Evolutionary conservation across 2,888 invertebrate species (phyloP), one percentile per base, ranked within the genome.

Genomic region (Nomada fabriciana): DNA sequence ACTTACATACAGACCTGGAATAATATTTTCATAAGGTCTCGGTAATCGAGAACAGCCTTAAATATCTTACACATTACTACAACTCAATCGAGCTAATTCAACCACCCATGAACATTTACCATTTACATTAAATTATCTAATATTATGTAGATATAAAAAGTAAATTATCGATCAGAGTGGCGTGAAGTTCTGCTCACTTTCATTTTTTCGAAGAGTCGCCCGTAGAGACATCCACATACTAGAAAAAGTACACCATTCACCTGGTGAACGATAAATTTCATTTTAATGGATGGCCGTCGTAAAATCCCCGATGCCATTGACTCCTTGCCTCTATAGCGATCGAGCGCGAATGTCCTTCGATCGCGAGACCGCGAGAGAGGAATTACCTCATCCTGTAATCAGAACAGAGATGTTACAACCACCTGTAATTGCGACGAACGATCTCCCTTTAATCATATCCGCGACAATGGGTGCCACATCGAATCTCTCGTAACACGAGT

Each of bases 341-440:
- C 71, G 53, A 53, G 47, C 63, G 61, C 20, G 52, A 52, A 61
- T 42, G 80, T 85, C 86, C 86, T 85, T 85, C 82, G 64, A 15
- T 52, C 29, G n/a, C 29, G 36, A 43, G 64, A 43, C 55, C 15
- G 43, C 47, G 36, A 15, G 63, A 50, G 20, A 36, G 18, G 47
- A 59, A 20, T 80, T 71, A 53, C 70, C 64, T 70, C 70, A 67
- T 55, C 50, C 52, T 11, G 25, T 67, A 67, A 75, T 75, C 70
- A 20, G 57, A 71, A 55, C 68, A 50, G 60, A 68, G 71, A 10
- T 25, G 60, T 25, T 25, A 53, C 68, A 18, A 47, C 2, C 47
- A 10, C 42, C 36, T 15, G 36, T 20, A 23, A 64, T 47, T 2
- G 50, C 29, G 11, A 9, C 42, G 61, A 20, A 10, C 29, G 55